A percentile compares a stretch with the other conserved stretches of the same genome.
Evolutionary conservation across 2,797 vertebrate species (phyloP).

Genomic region (Macropodus opercularis): DNA sequence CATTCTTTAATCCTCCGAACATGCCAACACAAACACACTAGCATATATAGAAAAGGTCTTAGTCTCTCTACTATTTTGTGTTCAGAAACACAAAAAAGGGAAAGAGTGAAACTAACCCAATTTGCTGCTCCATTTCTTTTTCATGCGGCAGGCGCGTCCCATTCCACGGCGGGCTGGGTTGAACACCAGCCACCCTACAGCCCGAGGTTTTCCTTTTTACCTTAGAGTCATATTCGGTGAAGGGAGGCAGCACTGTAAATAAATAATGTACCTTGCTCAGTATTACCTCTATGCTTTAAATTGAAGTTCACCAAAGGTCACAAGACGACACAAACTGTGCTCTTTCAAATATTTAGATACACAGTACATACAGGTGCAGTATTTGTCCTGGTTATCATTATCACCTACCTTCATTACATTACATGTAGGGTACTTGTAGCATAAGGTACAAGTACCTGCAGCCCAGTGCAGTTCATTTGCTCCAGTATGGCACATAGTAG

Average conservation of each 20-base stretch:
- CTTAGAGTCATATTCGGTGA: slow-evolving; percentile 44
- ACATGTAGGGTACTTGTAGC: too few species aligned
- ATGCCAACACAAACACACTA: slow-evolving; percentile 62
- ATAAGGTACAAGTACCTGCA: too few species aligned
- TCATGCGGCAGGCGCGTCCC: slow-evolving; percentile 62
- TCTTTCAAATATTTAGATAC: slow-evolving; percentile 6
- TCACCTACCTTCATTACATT: not conserved
- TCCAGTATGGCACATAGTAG: too few species aligned
- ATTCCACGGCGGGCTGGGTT: slow-evolving; percentile 64
- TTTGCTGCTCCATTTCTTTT: slow-evolving; percentile 86
- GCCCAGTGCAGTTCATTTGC: too few species aligned
- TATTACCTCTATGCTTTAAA: slow-evolving; percentile 48
- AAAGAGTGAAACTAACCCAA: slow-evolving; percentile 81
- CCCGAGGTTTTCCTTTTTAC: slow-evolving; percentile 71
- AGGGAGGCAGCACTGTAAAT: slow-evolving; percentile 52
- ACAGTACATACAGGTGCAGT: too few species aligned
- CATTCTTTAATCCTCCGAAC: slow-evolving; percentile 66
- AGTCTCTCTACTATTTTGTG: slow-evolving; percentile 73
- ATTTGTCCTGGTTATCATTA: not conserved
- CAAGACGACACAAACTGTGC: not conserved
- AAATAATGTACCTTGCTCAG: slow-evolving; percentile 49
- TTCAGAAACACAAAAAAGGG: slow-evolving; percentile 73
- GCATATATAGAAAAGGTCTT: slow-evolving; percentile 56
- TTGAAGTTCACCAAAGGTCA: slow-evolving; percentile 41
- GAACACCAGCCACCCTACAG: slow-evolving; percentile 66